Percentiles rank a stretch among this genome's conserved stretches.
phyloP scores from a whole-genome alignment of 2,113 vertebrate species.

The Malurus alboscapulatus region DNA sequence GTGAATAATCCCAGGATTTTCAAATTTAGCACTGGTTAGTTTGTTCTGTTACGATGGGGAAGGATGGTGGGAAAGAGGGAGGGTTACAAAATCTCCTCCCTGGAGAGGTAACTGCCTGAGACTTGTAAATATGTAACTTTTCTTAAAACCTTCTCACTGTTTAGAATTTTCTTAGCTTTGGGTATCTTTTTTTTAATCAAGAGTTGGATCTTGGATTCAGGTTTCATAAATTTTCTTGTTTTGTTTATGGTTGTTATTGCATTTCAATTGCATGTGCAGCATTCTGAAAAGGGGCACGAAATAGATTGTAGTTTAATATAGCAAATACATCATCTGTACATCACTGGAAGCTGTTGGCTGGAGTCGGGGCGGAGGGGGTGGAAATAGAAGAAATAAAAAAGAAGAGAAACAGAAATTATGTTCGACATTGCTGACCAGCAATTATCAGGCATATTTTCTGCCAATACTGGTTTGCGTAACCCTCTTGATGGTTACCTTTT shows the following conservation, averaged over 20 bases:
- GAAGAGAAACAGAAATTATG: neutral
- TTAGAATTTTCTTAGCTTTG: neutral
- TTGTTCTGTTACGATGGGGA: neutral
- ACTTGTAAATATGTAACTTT: constrained; percentile 59
- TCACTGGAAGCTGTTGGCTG: constrained; percentile 23
- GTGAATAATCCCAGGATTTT: constrained; percentile 28
- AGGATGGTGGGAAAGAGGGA: constrained; percentile 16
- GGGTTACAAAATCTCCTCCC: constrained; percentile 41
- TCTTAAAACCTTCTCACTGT: constrained; percentile 2
- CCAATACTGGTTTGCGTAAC: neutral
- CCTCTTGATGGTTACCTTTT: constrained; percentile 23
- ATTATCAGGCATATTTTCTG: constrained; percentile 9
- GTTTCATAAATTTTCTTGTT: neutral
- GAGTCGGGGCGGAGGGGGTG: neutral
- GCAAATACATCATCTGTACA: constrained; percentile 41
- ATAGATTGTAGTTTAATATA: constrained; percentile 45
- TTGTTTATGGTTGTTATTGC: constrained; percentile 32
- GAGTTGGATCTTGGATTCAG: neutral
- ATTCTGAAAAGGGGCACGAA: neutral
- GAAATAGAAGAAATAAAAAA: neutral
- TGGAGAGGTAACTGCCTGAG: constrained; percentile 45
- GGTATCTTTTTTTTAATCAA: neutral
- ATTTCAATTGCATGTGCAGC: constrained; percentile 13
- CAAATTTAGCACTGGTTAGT: constrained; percentile 22
- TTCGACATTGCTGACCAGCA: neutral